A percentile compares a stretch with the other conserved stretches of the same genome.
Evolutionary conservation across 1,140 invertebrate species (phyloP).

Genomic region (Glossosoma conforme): DNA sequence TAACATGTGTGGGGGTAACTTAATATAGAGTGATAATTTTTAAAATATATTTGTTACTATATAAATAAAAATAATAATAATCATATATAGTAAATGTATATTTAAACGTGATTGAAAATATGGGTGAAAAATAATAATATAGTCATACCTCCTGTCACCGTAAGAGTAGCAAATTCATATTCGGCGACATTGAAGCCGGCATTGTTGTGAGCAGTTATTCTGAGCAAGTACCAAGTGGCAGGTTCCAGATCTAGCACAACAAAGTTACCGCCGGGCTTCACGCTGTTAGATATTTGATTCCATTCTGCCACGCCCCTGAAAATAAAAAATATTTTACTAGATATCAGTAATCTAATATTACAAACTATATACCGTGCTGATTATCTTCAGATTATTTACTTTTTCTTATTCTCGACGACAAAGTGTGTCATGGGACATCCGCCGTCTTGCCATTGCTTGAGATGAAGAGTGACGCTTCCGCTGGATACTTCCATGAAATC

Average conservation of each 20-base stretch:
- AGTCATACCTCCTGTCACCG: constrained; percentile 85
- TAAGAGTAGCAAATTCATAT: constrained; percentile 92
- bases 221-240: constrained; percentile 86
- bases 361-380: too few relatives aligned
- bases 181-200: constrained; percentile 91
- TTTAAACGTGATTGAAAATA: too few relatives aligned
- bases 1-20: too few relatives aligned
- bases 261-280: constrained; percentile 85
- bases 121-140: too few relatives aligned
- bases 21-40: not conserved
- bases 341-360: not conserved
- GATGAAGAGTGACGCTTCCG: constrained; percentile 84
- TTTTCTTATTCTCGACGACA: constrained; percentile 92
- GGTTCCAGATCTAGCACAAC: constrained; percentile 87
- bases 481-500: constrained; percentile 88
- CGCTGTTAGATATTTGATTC: constrained; percentile 90
- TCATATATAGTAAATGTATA: too few relatives aligned
- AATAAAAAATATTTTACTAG: constrained; percentile 19
- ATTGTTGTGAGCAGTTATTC: constrained; percentile 93
- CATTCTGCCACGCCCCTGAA: constrained; percentile 74
- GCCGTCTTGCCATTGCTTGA: constrained; percentile 90
- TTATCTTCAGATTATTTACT: constrained; percentile 64
- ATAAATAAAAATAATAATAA: not conserved
- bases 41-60: not conserved
- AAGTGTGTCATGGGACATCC: constrained; percentile 95